Evolutionary conservation across 2,797 vertebrate species (phyloP), one percentile per base, ranked within the genome.

Genomic region (Macroramphosus scolopax): DNA sequence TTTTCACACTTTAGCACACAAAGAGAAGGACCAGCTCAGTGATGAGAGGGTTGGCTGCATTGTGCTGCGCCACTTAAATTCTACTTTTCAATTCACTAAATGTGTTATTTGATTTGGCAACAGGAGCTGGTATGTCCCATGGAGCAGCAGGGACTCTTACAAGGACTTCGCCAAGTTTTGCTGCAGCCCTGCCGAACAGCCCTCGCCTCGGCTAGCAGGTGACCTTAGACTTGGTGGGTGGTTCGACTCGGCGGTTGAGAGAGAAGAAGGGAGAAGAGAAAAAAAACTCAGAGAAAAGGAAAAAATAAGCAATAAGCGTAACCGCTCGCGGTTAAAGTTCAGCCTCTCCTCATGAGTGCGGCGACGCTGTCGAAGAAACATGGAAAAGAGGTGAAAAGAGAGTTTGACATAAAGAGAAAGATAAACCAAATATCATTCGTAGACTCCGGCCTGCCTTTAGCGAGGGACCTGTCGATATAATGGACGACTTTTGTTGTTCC

Each of bases 71-170:
- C 90, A 93, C 92, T 95, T 93, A 94, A 93, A 93, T 93, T 91
- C 91, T 91, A 93, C 90, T n/a, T 95, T 95, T 90, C 88, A 93
- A 93, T 93, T 93, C 91, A 91, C 92, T 92, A 92, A 93, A 93
- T 92, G 92, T 94, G 91, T 92, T 95, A 92, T 96, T 96, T 95
- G 91, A 93, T 91, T 96, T 96, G 92, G 92, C 92, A 93, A 92
- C n/a, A 89, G 88, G 87, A 90, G 81, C 85, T 88, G 88, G 89
- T 92, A 88, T 93, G 91, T 92, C 92, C 91, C 92, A 88, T 83
- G 88, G 89, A 92, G 90, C 91, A 92, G 92, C 91, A 68, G 91
- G 92, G 90, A 90, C 90, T 90, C 90, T 91, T 89, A 92, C 91
- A 91, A 89, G 86, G 88, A 88, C 90, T 88, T 92, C 91, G 91